Evolutionary conservation across 2,113 vertebrate species (phyloP).

Genomic region (Plotosus lineatus): DNA sequence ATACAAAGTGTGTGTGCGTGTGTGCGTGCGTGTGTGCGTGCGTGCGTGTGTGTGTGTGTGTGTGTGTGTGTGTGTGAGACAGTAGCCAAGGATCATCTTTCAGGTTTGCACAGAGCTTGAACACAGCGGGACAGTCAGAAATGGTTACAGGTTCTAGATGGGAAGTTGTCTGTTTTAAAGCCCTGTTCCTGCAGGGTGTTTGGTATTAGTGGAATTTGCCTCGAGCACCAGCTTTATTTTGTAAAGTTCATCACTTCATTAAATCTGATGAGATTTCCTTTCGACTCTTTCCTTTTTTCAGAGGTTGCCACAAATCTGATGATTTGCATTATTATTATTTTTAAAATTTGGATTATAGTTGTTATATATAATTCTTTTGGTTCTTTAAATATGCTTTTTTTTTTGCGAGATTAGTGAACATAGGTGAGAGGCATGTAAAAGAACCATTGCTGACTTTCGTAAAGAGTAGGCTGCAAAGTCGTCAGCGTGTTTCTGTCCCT

Average conservation of each 20-base stretch:
- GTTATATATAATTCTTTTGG: too few relatives aligned
- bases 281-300: too few relatives aligned
- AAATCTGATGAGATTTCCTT: constrained; percentile 54
- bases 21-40: neutral
- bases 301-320: too few relatives aligned
- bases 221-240: constrained; percentile 39
- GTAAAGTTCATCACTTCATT: constrained; percentile 35
- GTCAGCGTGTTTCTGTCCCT: too few relatives aligned
- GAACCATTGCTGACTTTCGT: too few relatives aligned
- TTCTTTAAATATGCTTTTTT: constrained; percentile 16
- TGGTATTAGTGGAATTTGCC: constrained; percentile 45
- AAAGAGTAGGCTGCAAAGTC: too few relatives aligned
- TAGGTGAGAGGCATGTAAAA: too few relatives aligned
- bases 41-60: constrained; percentile 3
- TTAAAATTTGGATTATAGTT: too few relatives aligned
- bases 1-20: constrained; percentile 8
- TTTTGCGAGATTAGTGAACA: constrained; percentile 3
- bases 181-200: constrained; percentile 36
- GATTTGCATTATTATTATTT: constrained; percentile 28
- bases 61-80: neutral
- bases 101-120: constrained; percentile 29
- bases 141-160: constrained; percentile 49
- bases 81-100: constrained; percentile 39
- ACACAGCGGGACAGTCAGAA: constrained; percentile 49
- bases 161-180: constrained; percentile 37